These are phyloP conservation scores for Tinamus guttatus DNA, from an alignment of 2,113 vertebrate species.

Conservation along the genomic window DNA sequence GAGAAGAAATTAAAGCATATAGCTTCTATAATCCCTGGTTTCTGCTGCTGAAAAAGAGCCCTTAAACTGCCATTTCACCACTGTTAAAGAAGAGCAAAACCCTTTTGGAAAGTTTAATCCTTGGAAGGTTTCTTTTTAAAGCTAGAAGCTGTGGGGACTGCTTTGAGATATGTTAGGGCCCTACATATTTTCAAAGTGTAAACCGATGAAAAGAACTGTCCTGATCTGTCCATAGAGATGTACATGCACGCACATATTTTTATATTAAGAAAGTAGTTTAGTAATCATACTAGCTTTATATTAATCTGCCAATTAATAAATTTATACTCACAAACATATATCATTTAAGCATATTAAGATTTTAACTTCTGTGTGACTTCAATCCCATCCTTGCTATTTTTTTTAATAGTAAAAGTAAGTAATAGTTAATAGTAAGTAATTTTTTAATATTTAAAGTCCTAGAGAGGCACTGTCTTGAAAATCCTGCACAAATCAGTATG, in stretches of 20 bases:
- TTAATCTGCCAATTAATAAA: background rate
- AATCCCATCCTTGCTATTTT: accelerated
- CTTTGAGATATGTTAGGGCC: background rate
- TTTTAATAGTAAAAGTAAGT: no score
- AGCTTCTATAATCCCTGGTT: background rate
- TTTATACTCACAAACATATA: background rate
- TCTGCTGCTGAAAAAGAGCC: background rate
- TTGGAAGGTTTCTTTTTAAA: background rate
- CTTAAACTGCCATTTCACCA: background rate
- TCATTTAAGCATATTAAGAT: background rate
- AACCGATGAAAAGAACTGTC: background rate
- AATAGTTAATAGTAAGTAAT: no score
- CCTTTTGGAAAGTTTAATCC: background rate
- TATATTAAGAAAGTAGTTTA: background rate
- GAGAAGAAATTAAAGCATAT: background rate
- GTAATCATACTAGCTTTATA: background rate
- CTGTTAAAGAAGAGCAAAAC: background rate
- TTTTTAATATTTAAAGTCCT: no score
- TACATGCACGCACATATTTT: background rate
- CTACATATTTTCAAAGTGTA: background rate
- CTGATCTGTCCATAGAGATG: accelerated
- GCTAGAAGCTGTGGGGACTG: background rate
- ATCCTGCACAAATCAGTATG: background rate
- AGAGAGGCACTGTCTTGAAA: background rate
- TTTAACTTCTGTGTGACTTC: background rate